Conservation (phyloP, 2,888 invertebrate species). For the Orgyia antiqua region DNA sequence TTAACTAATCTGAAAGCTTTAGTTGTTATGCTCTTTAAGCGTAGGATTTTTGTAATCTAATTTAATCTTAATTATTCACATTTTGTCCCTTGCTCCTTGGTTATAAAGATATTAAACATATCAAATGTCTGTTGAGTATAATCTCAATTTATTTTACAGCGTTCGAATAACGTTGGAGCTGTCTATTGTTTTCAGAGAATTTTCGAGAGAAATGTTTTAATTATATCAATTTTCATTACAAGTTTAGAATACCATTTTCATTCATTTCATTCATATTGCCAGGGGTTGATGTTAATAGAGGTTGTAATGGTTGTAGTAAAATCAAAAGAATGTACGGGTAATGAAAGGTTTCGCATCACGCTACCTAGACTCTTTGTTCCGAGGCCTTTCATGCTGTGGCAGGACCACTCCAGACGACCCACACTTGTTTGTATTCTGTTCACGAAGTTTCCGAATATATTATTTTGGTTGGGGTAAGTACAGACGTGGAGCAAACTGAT, state of each 20-base stretch:
- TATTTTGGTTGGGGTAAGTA: slow-evolving; percentile 59
- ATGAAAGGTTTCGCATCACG: slow-evolving; percentile 44
- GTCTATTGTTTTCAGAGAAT: too few species aligned
- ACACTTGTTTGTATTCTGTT: slow-evolving; percentile 66
- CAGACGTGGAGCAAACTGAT: slow-evolving; percentile 63
- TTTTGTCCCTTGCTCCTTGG: slow-evolving; percentile 12
- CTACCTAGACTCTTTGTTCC: slow-evolving; percentile 53
- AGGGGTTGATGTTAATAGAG: slow-evolving; percentile 26
- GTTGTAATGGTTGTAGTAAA: slow-evolving; percentile 26
- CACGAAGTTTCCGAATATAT: slow-evolving; percentile 71
- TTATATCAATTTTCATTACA: too few species aligned
- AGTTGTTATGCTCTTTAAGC: slow-evolving; percentile 43
- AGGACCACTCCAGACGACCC: slow-evolving; percentile 50
- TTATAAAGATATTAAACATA: too few species aligned
- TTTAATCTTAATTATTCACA: slow-evolving; percentile 28
- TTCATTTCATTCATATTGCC: too few species aligned
- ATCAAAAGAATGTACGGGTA: slow-evolving; percentile 28
- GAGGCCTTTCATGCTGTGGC: slow-evolving; percentile 52
- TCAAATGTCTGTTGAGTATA: too few species aligned
- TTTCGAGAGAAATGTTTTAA: too few species aligned
- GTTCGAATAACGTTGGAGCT: too few species aligned
- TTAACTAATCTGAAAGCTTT: slow-evolving; percentile 52
- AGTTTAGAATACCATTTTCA: too few species aligned
- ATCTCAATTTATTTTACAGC: too few species aligned
- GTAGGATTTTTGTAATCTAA: slow-evolving; percentile 28